Evolutionary conservation across 1,140 invertebrate genomes (phyloP).

Genomic region (Drosophila grimshawi): DNA sequence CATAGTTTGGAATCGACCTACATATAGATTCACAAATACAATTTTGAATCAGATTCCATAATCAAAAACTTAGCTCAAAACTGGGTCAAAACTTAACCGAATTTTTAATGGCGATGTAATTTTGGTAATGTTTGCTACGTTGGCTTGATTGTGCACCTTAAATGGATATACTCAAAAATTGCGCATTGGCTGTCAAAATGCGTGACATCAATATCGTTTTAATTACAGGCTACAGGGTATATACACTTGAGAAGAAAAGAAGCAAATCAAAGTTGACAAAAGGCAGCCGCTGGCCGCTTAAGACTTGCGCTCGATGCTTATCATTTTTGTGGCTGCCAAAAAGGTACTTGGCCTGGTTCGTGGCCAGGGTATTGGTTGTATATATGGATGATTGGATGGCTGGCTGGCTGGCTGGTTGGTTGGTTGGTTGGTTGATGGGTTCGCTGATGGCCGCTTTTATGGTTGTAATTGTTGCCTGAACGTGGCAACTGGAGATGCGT

Average conservation of each 20-base stretch:
- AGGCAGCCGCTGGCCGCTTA: neutral
- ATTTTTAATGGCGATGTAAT: too few relatives aligned
- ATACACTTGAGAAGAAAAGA: neutral
- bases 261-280: constrained; percentile 1
- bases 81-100: too few relatives aligned
- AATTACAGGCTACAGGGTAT: neutral
- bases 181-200: too few relatives aligned
- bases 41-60: too few relatives aligned
- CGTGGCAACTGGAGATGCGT: constrained; percentile 46
- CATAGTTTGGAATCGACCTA: too few relatives aligned
- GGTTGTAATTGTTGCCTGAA: constrained; percentile 73
- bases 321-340: constrained; percentile 1
- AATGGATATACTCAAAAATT: too few relatives aligned
- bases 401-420: too few relatives aligned
- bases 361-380: neutral
- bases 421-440: constrained; percentile 17
- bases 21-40: too few relatives aligned
- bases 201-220: neutral
- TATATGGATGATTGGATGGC: neutral
- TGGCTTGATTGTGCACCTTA: too few relatives aligned
- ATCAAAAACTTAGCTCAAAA: too few relatives aligned
- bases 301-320: neutral
- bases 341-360: constrained; percentile 8
- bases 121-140: too few relatives aligned
- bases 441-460: constrained; percentile 40